phyloP scores from a whole-genome alignment of 2,113 vertebrate genomes.

The Recurvirostra avosetta region DNA sequence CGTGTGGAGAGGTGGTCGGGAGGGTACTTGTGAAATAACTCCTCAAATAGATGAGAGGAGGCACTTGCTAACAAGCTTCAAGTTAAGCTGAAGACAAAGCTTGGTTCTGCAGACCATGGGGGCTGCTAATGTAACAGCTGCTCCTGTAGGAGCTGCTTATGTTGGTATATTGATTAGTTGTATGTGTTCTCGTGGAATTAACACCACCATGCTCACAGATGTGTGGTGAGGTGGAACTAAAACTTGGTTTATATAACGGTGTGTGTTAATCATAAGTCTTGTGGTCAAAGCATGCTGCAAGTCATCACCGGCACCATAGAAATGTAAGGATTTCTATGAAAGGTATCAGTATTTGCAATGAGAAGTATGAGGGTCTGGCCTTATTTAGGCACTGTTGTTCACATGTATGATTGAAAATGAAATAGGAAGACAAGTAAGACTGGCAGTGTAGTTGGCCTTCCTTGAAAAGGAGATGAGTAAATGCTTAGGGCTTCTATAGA shows the following conservation, averaged over 20 bases:
- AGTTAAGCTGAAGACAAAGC: background rate
- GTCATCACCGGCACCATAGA: fast-evolving
- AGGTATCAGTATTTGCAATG: background rate
- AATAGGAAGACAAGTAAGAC: background rate
- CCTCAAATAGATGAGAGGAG: background rate
- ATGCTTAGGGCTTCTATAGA: fast-evolving
- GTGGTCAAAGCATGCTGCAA: background rate
- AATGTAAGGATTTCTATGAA: fast-evolving
- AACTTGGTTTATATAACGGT: fast-evolving
- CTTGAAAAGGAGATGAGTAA: background rate
- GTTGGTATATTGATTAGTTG: background rate
- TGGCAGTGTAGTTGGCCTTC: background rate
- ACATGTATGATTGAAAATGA: fast-evolving
- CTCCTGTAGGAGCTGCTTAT: background rate
- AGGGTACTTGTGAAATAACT: background rate
- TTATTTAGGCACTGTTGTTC: background rate
- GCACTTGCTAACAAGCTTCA: background rate
- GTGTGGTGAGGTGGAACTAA: background rate
- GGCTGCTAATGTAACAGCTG: background rate
- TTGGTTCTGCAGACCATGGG: background rate
- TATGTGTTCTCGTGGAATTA: background rate
- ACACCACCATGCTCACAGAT: background rate
- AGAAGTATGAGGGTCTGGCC: background rate
- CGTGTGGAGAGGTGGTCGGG: background rate
- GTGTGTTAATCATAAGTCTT: background rate